A percentile compares a stretch with the other conserved stretches of the same genome.
These are phyloP conservation scores for Periplaneta americana DNA, from an alignment of 1,140 invertebrate species.

Conservation along the genomic window DNA sequence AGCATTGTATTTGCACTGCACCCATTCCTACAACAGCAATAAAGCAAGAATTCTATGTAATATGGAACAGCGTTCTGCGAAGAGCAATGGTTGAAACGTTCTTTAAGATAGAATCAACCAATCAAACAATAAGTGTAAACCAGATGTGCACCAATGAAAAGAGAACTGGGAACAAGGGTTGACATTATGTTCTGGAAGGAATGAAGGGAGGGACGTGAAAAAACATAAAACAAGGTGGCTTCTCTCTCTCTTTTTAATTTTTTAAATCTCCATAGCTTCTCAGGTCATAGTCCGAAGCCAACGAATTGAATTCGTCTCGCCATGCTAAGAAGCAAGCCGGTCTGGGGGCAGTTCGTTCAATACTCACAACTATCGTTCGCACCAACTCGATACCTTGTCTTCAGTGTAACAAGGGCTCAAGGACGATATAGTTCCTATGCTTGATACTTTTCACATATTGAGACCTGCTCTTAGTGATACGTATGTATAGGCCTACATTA, in stretches of 20 bases:
- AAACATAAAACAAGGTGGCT: not conserved
- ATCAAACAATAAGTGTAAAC: not conserved
- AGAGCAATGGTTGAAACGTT: not conserved
- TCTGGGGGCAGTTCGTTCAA: not conserved
- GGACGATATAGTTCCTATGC: too few relatives aligned
- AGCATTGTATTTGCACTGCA: not conserved
- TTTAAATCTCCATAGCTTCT: not conserved
- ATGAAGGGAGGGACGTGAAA: not conserved
- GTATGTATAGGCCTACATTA: too few relatives aligned
- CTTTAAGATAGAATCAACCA: not conserved
- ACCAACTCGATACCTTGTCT: not conserved
- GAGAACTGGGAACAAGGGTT: not conserved
- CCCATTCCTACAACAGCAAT: not conserved
- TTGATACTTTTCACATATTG: too few relatives aligned
- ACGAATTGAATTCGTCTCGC: not conserved
- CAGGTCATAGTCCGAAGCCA: not conserved
- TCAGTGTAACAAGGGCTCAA: not conserved
- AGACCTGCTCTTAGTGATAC: too few relatives aligned
- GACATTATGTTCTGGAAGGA: not conserved
- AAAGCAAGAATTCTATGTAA: not conserved
- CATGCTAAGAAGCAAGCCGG: not conserved
- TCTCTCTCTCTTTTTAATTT: not conserved
- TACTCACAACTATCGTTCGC: not conserved
- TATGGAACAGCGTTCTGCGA: not conserved
- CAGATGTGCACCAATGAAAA: not conserved